Evolutionary conservation across 2,113 vertebrate genomes (phyloP).

Genomic region (Equus przewalskii): DNA sequence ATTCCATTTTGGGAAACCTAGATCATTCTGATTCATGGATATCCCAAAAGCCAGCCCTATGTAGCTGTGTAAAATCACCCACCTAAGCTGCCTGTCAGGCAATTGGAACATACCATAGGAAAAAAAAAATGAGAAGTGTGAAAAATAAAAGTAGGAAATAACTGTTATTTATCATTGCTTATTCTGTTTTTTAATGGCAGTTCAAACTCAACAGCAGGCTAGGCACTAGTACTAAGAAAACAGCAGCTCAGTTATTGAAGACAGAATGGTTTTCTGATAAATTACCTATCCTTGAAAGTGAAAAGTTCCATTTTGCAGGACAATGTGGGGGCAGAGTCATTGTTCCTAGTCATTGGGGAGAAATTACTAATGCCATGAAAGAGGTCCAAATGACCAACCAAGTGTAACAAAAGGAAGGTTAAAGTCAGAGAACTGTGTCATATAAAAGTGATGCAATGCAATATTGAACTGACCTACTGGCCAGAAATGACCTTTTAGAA

Average conservation of each 20-base stretch:
- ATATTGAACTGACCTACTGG: neutral
- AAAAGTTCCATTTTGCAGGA: constrained; percentile 36
- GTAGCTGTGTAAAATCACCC: constrained; percentile 12
- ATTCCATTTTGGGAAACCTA: neutral
- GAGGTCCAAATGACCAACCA: neutral
- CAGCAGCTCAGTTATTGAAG: neutral
- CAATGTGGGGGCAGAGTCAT: neutral
- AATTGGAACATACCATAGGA: neutral
- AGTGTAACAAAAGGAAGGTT: neutral
- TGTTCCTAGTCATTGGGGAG: neutral
- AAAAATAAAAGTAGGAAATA: constrained; percentile 36
- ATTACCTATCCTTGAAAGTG: constrained; percentile 7
- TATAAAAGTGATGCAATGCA: neutral
- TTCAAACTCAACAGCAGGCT: neutral
- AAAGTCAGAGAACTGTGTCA: neutral
- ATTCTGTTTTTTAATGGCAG: constrained; percentile 20
- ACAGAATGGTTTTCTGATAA: constrained; percentile 37
- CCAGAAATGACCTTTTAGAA: neutral
- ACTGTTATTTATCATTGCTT: neutral
- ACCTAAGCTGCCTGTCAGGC: neutral
- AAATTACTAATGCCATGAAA: constrained; percentile 19
- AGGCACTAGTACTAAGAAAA: neutral
- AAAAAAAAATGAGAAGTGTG: neutral
- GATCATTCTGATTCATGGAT: neutral
- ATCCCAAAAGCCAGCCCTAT: constrained; percentile 39